A percentile compares a stretch with the other conserved stretches of the same genome.
These are phyloP conservation scores for Astreopora myriophthalma DNA, from an alignment of 64 coral and sea anemone species.

Conservation along the genomic window DNA sequence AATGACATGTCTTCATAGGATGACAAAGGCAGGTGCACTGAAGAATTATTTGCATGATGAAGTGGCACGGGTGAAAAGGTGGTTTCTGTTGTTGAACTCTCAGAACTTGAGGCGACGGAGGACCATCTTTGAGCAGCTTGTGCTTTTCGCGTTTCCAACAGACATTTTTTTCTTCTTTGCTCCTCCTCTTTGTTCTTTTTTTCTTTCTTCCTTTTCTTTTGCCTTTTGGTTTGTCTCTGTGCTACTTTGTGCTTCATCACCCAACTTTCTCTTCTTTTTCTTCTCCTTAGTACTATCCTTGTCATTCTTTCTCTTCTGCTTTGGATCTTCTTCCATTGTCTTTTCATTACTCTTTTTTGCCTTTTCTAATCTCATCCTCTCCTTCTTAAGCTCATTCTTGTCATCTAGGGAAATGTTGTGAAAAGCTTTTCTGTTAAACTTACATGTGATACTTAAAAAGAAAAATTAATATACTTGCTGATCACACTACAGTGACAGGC, in stretches of 20 bases:
- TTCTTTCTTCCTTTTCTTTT: not conserved
- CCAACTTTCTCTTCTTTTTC: conserved; percentile 1
- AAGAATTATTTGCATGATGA: not conserved
- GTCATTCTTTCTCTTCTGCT: not conserved
- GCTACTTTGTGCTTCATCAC: not conserved
- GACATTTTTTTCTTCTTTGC: not conserved
- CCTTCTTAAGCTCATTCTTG: not conserved
- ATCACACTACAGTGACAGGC: too few species aligned
- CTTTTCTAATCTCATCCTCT: not conserved
- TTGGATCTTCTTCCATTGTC: not conserved
- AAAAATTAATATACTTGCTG: too few species aligned
- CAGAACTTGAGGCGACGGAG: not conserved
- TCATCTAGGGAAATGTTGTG: not conserved
- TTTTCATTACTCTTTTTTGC: not conserved
- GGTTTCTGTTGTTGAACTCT: not conserved
- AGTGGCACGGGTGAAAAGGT: not conserved
- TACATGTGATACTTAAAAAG: not conserved
- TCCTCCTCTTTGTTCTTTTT: conserved; percentile 11
- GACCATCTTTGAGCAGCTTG: not conserved
- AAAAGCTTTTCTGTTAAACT: not conserved
- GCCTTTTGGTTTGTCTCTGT: not conserved
- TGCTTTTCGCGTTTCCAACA: not conserved
- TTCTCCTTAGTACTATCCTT: not conserved
- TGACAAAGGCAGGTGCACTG: not conserved
- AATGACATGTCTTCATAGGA: not conserved